Evolutionary conservation across 1,140 invertebrate genomes (phyloP), one percentile per base, ranked within the genome.

Genomic region (Drosophila guanche): DNA sequence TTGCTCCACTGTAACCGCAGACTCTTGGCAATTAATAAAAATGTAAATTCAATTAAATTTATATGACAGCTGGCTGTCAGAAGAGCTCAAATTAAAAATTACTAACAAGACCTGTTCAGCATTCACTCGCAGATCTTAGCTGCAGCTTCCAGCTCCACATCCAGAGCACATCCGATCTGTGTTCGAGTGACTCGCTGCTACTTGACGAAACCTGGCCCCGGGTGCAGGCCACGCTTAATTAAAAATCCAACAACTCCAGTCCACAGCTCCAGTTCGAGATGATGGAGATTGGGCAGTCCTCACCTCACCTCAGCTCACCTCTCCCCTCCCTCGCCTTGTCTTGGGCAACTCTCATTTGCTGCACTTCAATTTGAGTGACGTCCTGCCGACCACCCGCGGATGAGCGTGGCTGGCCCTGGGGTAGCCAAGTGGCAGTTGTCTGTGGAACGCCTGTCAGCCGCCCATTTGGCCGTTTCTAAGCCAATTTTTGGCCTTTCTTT

Each of bases 11-110:
- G 14, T 27, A 27, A 27, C 33, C 29, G 12, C 47, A 22, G 46
- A 29, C 74, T 62, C 74, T 62, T 59, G 75, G 78, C 83, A 88
- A 88, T 90, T 90, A 90, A 90, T 90, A 90, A 90, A 90, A 90
- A 90, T 90, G 89, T 90, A 90, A 90, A 90, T 90, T 90, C 89
- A 90, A 90, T 90, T 90, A 90, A 90, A 90, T 90, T 90, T 90
- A 90, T 90, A 90, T 90, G 89, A 90, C 89, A 90, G 85, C 85
- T 58, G 83, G 89, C 89, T 90, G 89, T 90, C 89, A 88, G 84
- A 88, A 90, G 79, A 89, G 65, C 85, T 90, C 89, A 90, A 90
- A 90, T 90, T 90, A 90, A 90, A 90, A 84, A 90, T 90, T 89
- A 90, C 89, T 90, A 90, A 90, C 83, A 88, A 88, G 83, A 79